A percentile compares a stretch with the other conserved stretches of the same genome.
Conservation (phyloP, 1,140 invertebrate genomes). For the Condylostylus longicornis region DNA sequence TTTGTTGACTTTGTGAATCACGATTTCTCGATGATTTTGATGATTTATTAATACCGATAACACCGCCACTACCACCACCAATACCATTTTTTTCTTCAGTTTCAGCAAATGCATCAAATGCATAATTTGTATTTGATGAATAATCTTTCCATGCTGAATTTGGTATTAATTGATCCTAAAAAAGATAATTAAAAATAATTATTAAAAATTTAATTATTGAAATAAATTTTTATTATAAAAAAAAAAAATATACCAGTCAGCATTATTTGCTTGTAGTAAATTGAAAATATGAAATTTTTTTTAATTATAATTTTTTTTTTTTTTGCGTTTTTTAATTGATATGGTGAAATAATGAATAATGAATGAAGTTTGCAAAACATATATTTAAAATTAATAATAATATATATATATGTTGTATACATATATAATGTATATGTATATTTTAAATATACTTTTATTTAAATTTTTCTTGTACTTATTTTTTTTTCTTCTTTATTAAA, state of each 20-base stretch:
- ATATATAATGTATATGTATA: too few species aligned
- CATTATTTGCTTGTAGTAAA: too few species aligned
- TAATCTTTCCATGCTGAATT: conserved; percentile 79
- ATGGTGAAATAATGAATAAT: too few species aligned
- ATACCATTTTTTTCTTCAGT: conserved; percentile 48
- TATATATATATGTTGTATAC: too few species aligned
- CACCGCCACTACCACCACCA: conserved; percentile 20
- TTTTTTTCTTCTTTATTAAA: too few species aligned
- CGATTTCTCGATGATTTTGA: conserved; percentile 17
- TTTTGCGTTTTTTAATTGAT: too few species aligned
- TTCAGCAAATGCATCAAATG: conserved; percentile 69
- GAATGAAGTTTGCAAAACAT: too few species aligned
- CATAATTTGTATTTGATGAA: conserved; percentile 70
- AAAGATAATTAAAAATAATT: conserved; percentile 13
- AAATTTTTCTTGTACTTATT: too few species aligned
- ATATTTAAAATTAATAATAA: too few species aligned
- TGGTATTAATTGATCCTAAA: conserved; percentile 64
- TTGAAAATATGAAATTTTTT: conserved; percentile 3
- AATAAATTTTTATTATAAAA: neutral
- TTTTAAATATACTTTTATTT: too few species aligned
- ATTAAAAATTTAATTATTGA: neutral
- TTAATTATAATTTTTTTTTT: conserved; percentile 2
- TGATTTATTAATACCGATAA: neutral
- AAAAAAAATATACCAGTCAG: conserved; percentile 24
- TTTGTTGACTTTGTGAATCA: conserved; percentile 22